Conservation (phyloP, 2,113 vertebrate species). For the Pangasianodon gigas region DNA sequence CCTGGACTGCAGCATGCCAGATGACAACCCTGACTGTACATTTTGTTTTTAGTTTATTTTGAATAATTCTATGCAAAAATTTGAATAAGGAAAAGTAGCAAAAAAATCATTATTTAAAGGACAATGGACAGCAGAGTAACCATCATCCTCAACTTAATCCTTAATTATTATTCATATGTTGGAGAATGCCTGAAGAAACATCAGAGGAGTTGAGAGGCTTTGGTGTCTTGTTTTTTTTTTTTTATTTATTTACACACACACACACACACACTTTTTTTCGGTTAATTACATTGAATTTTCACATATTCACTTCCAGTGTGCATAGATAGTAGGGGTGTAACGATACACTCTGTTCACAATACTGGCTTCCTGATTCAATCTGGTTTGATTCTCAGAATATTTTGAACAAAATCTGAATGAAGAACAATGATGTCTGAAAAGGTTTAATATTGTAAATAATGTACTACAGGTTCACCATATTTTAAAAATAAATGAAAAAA, state of each 20-base stretch:
- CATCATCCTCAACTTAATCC: not conserved
- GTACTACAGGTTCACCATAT: not conserved
- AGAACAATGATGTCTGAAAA: not conserved
- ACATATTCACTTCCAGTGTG: not conserved
- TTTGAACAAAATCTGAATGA: not conserved
- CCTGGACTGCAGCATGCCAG: not conserved
- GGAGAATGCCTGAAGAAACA: not conserved
- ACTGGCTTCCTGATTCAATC: not conserved
- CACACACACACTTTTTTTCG: not conserved
- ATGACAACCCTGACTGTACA: not conserved
- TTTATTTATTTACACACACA: not conserved
- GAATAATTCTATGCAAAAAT: not conserved
- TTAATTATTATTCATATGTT: not conserved
- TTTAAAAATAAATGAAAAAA: not conserved
- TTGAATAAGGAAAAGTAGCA: not conserved
- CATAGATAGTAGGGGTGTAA: not conserved
- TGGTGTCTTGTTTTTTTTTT: not conserved
- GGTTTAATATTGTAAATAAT: not conserved
- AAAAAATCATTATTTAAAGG: not conserved
- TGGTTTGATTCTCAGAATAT: not conserved
- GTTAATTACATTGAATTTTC: not conserved
- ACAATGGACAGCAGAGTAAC: not conserved
- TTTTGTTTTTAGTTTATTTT: not conserved
- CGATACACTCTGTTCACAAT: not conserved
- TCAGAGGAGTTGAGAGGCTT: not conserved